Evolutionary conservation across 1,140 invertebrate species (phyloP).

Genomic region (Cecropterus lyciades): DNA sequence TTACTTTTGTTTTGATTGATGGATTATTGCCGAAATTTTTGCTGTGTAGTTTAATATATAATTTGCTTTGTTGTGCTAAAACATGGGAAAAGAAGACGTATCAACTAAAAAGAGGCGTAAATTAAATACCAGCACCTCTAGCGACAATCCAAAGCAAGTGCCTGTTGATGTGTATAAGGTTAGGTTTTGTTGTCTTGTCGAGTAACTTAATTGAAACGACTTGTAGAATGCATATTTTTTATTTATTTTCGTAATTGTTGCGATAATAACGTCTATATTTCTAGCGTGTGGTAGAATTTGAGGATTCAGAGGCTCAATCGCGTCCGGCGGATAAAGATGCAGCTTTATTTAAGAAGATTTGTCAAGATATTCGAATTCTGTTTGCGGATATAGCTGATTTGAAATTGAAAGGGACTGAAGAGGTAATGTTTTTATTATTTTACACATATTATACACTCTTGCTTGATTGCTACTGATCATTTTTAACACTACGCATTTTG

Average conservation of each 20-base stretch:
- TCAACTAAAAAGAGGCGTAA: conserved; percentile 73
- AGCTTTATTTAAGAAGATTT: conserved; percentile 87
- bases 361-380: conserved; percentile 87
- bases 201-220: conserved; percentile 12
- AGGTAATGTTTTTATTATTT: conserved; percentile 60
- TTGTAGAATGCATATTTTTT: too few species aligned
- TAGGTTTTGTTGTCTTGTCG: conserved; percentile 35
- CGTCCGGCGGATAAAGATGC: conserved; percentile 88
- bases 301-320: conserved; percentile 89
- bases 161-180: conserved; percentile 77
- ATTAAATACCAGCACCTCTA: conserved; percentile 62
- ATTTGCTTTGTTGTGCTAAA: conserved; percentile 4
- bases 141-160: conserved; percentile 56
- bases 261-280: conserved; percentile 42
- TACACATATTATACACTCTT: neutral
- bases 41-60: neutral
- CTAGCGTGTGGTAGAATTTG: conserved; percentile 87
- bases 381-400: conserved; percentile 88
- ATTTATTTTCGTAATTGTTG: neutral
- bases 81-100: conserved; percentile 75
- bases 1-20: neutral
- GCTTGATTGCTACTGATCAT: neutral
- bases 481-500: conserved; percentile 44
- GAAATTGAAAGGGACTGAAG: conserved; percentile 84
- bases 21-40: neutral